Percentiles rank a stretch among this genome's conserved stretches.
Conservation (phyloP, 2,113 vertebrate species). For the Poeciliopsis occidentalis region DNA sequence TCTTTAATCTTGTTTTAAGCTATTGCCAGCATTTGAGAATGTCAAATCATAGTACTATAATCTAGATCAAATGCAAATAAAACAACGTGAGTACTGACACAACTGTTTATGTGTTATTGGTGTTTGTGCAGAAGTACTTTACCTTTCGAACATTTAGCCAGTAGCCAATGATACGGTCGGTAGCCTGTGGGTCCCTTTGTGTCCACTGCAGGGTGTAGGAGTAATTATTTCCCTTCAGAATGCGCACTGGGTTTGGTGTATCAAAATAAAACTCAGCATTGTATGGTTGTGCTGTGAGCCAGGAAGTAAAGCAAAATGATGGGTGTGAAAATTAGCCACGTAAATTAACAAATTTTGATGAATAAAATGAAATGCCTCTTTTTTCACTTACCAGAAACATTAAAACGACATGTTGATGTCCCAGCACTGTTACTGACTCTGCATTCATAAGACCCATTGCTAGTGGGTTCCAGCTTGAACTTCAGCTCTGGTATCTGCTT, state of each 20-base stretch:
- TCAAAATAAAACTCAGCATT: conserved; percentile 98
- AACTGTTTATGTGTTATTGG: not conserved
- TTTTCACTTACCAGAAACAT: conserved; percentile 89
- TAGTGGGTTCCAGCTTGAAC: conserved; percentile 86
- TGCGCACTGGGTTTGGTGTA: conserved; percentile 92
- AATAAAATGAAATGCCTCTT: not conserved
- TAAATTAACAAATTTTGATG: not conserved
- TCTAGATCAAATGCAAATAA: not conserved
- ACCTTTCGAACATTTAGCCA: conserved; percentile 90
- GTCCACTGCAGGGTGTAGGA: conserved; percentile 98
- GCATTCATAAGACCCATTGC: conserved; percentile 91
- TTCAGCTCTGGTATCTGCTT: conserved; percentile 87
- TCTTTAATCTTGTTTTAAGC: not conserved
- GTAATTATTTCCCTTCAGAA: conserved; percentile 93
- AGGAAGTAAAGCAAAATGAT: not conserved
- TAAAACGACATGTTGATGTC: conserved; percentile 87
- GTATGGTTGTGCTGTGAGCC: conserved; percentile 87
- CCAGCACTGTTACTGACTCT: conserved; percentile 91
- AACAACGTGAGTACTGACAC: not conserved
- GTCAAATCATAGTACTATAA: not conserved
- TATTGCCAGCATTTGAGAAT: not conserved
- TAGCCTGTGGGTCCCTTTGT: conserved; percentile 90
- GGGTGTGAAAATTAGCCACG: not conserved
- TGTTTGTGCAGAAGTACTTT: conserved; percentile 43
- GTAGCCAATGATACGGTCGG: conserved; percentile 91